These are phyloP conservation scores for Epistrophella euchroma DNA, from an alignment of 2,888 invertebrate species.

Conservation along the genomic window DNA sequence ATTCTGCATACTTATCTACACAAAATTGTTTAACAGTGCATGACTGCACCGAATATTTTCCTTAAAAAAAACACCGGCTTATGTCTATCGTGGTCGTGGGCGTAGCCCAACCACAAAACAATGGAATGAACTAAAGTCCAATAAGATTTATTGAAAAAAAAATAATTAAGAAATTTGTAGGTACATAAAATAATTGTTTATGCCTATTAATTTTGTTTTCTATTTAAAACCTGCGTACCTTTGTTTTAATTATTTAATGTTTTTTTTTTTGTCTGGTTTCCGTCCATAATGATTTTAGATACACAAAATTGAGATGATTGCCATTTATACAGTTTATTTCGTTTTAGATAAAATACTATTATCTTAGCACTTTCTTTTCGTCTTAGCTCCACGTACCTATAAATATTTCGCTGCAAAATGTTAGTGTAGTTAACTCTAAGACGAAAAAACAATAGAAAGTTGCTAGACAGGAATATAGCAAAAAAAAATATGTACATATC, in stretches of 20 bases:
- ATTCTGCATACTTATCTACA: neutral
- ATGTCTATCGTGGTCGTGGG: slow-evolving; percentile 69
- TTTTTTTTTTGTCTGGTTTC: no score
- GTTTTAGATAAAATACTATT: slow-evolving; percentile 1
- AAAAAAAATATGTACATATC: neutral
- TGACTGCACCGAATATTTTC: slow-evolving; percentile 55
- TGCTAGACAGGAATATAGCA: slow-evolving; percentile 45
- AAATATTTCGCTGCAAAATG: slow-evolving; percentile 21
- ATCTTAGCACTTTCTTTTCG: slow-evolving; percentile 17
- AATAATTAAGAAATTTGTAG: no score
- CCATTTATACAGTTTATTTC: neutral
- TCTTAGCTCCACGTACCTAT: slow-evolving; percentile 8
- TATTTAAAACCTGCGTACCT: neutral
- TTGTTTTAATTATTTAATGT: neutral
- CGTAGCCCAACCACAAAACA: slow-evolving; percentile 64
- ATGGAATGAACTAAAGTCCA: slow-evolving; percentile 40
- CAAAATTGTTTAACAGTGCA: slow-evolving; percentile 36
- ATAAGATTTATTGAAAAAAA: slow-evolving; percentile 7
- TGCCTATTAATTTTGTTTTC: neutral
- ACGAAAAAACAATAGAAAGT: slow-evolving; percentile 50
- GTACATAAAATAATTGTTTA: neutral
- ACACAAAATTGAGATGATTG: neutral
- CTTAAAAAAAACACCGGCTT: slow-evolving; percentile 61
- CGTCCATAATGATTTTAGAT: neutral
- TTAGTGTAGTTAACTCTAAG: neutral